phyloP scores from a whole-genome alignment of 2,797 vertebrate species.

The Leucoraja ocellata region DNA sequence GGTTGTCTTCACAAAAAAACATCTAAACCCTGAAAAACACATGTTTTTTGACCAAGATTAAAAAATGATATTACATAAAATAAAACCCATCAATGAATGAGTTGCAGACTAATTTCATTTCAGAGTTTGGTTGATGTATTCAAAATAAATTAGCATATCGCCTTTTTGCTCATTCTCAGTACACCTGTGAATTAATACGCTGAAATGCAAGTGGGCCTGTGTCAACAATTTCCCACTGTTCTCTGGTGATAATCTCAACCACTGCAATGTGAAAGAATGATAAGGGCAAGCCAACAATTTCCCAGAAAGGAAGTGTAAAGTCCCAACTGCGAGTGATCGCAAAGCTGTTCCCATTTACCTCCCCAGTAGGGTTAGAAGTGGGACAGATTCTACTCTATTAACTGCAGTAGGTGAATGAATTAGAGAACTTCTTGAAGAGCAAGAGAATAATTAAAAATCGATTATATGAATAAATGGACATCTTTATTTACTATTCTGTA shows the following conservation, averaged over 20 bases:
- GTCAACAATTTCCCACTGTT: neutral
- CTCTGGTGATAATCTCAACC: neutral
- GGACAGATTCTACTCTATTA: neutral
- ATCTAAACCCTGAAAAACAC: slow-evolving; percentile 1
- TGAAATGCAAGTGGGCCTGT: neutral
- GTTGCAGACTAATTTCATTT: neutral
- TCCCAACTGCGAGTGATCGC: neutral
- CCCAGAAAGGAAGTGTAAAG: neutral
- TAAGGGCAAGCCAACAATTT: neutral
- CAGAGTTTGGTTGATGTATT: neutral
- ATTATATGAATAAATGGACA: neutral
- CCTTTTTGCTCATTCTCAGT: slow-evolving; percentile 1
- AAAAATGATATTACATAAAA: neutral
- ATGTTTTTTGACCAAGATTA: neutral
- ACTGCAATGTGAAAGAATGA: neutral
- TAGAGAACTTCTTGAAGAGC: neutral
- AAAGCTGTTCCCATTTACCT: neutral
- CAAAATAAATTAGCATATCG: neutral
- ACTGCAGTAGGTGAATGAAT: neutral
- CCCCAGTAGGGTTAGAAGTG: neutral
- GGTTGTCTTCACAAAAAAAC: slow-evolving; percentile 20
- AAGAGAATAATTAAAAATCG: neutral
- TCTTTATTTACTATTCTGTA: neutral
- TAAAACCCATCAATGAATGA: neutral
- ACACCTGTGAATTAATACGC: neutral